Conservation (phyloP, 2,113 vertebrate genomes). For the Crotalus horridus region DNA sequence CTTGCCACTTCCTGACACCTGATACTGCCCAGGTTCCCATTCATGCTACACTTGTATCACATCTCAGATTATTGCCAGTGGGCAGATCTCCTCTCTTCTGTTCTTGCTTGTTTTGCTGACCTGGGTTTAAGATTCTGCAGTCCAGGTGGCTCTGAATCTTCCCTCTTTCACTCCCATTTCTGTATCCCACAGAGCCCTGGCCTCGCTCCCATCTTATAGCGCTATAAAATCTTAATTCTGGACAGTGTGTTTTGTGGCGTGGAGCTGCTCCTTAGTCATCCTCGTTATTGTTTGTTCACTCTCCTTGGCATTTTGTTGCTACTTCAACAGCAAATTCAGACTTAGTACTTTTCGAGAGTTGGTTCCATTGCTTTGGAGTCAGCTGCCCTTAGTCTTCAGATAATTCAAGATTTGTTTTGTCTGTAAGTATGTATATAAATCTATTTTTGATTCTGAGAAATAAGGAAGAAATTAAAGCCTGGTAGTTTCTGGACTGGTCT, state of each 20-base stretch:
- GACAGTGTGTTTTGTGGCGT: neutral
- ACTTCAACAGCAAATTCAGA: neutral
- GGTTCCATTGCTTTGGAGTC: neutral
- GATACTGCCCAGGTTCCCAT: neutral
- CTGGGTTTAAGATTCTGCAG: neutral
- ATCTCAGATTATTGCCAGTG: neutral
- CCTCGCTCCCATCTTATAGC: neutral
- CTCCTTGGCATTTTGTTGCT: neutral
- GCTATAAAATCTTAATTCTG: neutral
- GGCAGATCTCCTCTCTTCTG: neutral
- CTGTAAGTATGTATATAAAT: neutral
- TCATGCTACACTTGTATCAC: neutral
- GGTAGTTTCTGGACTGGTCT: neutral
- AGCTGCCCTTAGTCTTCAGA: neutral
- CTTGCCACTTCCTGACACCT: neutral
- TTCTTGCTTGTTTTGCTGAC: neutral
- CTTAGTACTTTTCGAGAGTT: neutral
- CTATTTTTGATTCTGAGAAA: neutral
- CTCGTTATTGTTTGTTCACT: neutral
- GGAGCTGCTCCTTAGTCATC: neutral
- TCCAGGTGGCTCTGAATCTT: neutral
- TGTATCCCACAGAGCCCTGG: neutral
- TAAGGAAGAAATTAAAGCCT: neutral
- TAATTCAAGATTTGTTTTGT: neutral
- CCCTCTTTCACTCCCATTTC: neutral